Percentiles rank a stretch among this genome's conserved stretches.
Conservation (phyloP, 2,113 vertebrate genomes). For the pig (Sus scrofa) region DNA sequence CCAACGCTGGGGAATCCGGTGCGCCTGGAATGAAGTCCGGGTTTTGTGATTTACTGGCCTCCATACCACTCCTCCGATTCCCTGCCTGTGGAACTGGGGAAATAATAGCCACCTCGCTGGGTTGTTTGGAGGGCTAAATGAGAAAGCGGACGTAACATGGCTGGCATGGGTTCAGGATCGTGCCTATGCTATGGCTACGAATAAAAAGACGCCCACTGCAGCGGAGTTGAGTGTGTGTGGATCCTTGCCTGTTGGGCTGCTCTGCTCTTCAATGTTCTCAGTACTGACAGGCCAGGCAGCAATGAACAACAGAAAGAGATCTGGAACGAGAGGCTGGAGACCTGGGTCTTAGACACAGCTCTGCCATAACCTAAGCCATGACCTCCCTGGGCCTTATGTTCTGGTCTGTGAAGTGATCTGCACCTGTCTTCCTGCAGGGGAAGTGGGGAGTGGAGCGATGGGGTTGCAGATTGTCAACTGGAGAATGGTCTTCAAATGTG, state of each 20-base stretch:
- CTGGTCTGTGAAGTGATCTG: not conserved
- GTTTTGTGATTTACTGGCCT: not conserved
- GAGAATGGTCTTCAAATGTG: not conserved
- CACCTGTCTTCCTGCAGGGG: not conserved
- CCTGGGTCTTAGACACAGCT: not conserved
- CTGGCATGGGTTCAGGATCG: not conserved
- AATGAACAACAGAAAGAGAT: not conserved
- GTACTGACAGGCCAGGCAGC: not conserved
- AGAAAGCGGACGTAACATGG: not conserved
- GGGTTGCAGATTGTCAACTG: not conserved
- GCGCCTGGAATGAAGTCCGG: not conserved
- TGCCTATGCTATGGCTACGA: not conserved
- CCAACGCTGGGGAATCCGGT: rapidly evolving
- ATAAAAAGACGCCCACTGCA: not conserved
- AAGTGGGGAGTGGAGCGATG: not conserved
- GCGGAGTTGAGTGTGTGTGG: rapidly evolving
- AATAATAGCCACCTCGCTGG: not conserved
- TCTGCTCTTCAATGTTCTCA: not conserved
- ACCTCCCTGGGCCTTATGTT: not conserved
- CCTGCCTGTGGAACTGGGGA: not conserved
- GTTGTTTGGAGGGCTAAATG: not conserved
- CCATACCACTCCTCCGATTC: not conserved
- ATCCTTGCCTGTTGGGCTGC: not conserved
- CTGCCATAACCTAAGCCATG: not conserved
- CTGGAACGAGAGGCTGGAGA: rapidly evolving